Evolutionary conservation across 2,113 vertebrate species (phyloP).

Genomic region (Fulica atra): DNA sequence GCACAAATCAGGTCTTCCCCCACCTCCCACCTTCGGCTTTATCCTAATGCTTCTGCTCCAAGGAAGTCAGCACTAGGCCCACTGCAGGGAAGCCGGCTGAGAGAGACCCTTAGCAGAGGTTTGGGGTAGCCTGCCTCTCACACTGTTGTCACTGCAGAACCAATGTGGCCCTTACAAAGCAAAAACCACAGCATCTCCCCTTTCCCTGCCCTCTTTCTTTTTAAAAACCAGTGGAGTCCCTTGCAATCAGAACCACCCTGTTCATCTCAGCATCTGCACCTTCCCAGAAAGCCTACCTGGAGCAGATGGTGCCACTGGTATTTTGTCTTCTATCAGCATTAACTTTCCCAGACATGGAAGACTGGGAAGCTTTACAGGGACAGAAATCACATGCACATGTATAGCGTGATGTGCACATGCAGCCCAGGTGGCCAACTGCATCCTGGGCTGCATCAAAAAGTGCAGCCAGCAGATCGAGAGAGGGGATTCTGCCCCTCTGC

Average conservation of each 20-base stretch:
- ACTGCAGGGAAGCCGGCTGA: background rate
- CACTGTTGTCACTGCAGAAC: background rate
- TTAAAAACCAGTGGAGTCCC: background rate
- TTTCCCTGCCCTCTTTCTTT: too few species aligned
- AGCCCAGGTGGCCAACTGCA: too few species aligned
- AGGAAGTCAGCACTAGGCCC: background rate
- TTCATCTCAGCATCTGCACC: background rate
- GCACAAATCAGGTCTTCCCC: background rate
- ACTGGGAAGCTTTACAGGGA: background rate
- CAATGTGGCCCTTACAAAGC: background rate
- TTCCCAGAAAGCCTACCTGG: background rate
- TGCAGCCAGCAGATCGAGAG: too few species aligned
- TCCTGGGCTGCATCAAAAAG: too few species aligned
- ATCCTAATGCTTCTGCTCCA: background rate
- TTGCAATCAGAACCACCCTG: background rate
- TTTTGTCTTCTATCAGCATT: accelerated
- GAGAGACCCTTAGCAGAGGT: background rate
- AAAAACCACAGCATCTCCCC: background rate
- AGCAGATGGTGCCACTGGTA: background rate
- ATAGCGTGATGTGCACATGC: background rate
- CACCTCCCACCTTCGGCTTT: accelerated
- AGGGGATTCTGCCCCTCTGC: too few species aligned
- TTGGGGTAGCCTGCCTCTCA: background rate
- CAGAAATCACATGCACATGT: background rate
- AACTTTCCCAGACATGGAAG: background rate